Conservation (phyloP, 2,888 invertebrate species). For the Alloplasta piceator region DNA sequence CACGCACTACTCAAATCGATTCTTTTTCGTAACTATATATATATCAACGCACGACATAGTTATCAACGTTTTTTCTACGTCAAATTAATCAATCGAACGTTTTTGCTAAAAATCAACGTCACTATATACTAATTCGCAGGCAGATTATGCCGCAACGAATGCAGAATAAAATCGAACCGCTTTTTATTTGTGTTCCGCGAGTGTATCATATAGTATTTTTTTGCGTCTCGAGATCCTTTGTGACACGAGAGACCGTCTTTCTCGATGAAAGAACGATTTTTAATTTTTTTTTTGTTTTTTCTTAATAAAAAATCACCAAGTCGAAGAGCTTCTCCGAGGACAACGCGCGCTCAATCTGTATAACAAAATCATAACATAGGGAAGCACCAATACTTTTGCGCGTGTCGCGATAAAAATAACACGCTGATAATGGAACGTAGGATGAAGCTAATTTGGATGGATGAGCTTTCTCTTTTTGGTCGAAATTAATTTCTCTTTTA, state of each 20-base stretch:
- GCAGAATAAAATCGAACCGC: too few species aligned
- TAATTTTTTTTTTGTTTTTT: too few species aligned
- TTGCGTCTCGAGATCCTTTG: too few species aligned
- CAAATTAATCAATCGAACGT: too few species aligned
- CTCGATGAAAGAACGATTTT: too few species aligned
- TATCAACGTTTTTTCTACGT: too few species aligned
- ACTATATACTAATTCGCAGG: too few species aligned
- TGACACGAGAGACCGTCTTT: too few species aligned
- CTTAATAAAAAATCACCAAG: conserved; percentile 42
- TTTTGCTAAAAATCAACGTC: too few species aligned
- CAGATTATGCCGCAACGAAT: too few species aligned
- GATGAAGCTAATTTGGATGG: conserved; percentile 14
- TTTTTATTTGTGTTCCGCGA: too few species aligned
- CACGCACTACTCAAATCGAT: conserved; percentile 46
- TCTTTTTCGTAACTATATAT: conserved; percentile 41
- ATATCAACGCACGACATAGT: conserved; percentile 22
- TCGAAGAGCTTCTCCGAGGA: conserved; percentile 35
- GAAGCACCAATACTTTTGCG: conserved; percentile 45
- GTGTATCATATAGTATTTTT: too few species aligned
- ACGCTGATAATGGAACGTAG: conserved; percentile 40
- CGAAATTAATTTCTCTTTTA: conserved; percentile 23
- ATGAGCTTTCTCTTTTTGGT: conserved; percentile 13
- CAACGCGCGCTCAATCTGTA: conserved; percentile 34
- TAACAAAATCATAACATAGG: conserved; percentile 30
- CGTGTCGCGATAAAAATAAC: conserved; percentile 22